A percentile compares a stretch with the other conserved stretches of the same genome.
phyloP scores from a whole-genome alignment of 1,140 invertebrate genomes.

The Drosophila nasuta region DNA sequence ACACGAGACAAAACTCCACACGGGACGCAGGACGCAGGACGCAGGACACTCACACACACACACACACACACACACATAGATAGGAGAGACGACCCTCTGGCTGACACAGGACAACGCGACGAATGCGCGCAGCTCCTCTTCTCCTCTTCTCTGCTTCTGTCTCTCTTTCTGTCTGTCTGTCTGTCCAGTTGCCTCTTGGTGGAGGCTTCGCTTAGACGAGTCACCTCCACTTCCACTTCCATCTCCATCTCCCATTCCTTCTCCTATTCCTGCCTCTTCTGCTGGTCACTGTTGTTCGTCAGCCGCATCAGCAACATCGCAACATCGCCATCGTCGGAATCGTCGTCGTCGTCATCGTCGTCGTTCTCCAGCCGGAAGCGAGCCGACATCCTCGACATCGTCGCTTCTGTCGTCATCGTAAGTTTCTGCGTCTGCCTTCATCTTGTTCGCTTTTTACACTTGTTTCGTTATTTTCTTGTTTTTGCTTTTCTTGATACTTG shows the following conservation, averaged over 20 bases:
- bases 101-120: conserved; percentile 33
- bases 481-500: conserved; percentile 2
- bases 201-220: conserved; percentile 58
- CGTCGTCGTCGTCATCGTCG: conserved; percentile 7
- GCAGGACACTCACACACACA: conserved; percentile 36
- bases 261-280: conserved; percentile 8
- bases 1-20: conserved; percentile 25
- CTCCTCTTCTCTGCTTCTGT: conserved; percentile 9
- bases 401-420: conserved; percentile 59
- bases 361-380: conserved; percentile 34
- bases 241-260: conserved; percentile 1
- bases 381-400: conserved; percentile 52
- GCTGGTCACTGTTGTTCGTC: conserved; percentile 62
- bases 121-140: conserved; percentile 39
- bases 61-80: not conserved
- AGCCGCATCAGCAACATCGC: conserved; percentile 58
- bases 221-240: conserved; percentile 7
- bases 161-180: not conserved
- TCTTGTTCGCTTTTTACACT: conserved; percentile 26
- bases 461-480: conserved; percentile 15
- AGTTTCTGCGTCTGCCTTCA: conserved; percentile 53
- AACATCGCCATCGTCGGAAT: not conserved
- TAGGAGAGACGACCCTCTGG: conserved; percentile 2
- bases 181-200: conserved; percentile 45
- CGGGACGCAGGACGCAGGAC: conserved; percentile 26